phyloP scores from a whole-genome alignment of 1,140 invertebrate species.

The Polypedilum vanderplanki region DNA sequence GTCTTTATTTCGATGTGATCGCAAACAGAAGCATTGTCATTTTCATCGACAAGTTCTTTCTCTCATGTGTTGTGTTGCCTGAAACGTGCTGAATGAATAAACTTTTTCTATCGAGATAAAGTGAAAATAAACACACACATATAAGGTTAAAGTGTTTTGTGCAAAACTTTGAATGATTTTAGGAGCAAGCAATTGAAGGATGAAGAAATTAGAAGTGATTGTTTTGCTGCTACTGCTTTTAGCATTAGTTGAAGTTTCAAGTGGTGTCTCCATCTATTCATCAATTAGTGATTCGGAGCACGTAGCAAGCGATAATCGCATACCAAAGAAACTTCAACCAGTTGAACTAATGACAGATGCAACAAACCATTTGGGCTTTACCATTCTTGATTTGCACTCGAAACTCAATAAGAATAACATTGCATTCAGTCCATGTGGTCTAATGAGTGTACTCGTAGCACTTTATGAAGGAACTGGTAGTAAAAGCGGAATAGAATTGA shows the following conservation, averaged over 20 bases:
- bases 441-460: slow-evolving; percentile 66
- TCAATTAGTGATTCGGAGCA: slow-evolving; percentile 14
- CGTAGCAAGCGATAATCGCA: background rate
- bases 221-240: background rate
- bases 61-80: background rate
- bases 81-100: background rate
- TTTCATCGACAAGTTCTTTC: background rate
- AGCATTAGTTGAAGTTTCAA: background rate
- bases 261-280: background rate
- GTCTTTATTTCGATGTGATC: slow-evolving; percentile 23
- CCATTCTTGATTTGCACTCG: slow-evolving; percentile 59
- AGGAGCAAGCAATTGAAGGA: background rate
- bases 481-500: slow-evolving; percentile 59
- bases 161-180: too few species aligned
- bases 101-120: background rate
- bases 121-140: too few species aligned
- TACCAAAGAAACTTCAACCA: slow-evolving; percentile 44
- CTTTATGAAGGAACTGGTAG: slow-evolving; percentile 68
- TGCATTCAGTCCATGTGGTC: slow-evolving; percentile 73
- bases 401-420: slow-evolving; percentile 67
- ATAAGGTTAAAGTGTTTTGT: too few species aligned
- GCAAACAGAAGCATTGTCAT: slow-evolving; percentile 15
- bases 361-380: slow-evolving; percentile 65
- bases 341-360: slow-evolving; percentile 67
- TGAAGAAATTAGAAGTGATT: slow-evolving; percentile 27